Base-by-base conservation (phyloP, 2,888 invertebrate genomes). In the Branchellion lobata region DNA sequence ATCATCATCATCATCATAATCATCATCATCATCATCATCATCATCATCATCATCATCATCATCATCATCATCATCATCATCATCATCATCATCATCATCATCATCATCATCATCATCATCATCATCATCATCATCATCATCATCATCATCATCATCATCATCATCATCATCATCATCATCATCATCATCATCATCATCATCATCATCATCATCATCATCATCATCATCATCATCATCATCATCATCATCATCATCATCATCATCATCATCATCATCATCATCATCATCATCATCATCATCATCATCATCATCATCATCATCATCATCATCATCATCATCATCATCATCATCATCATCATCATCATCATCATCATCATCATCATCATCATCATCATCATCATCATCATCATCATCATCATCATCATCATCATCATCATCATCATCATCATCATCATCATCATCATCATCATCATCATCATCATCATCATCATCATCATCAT, bases 121-220 rank as follows among this genome's bases (percentile, higher is more conserved):
- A 51, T 14, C 53, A 51, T 14, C 53, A 51, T 14, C 53, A 51
- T 14, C 53, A 51, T 14, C 53, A 51, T 14, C 53, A 51, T 14
- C 53, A 51, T 14, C 53, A 51, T 14, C 53, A 51, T 14, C 53
- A 51, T 14, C 53, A 51, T 14, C 53, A 51, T 14, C 53, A 51
- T 14, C 53, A 51, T 14, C 53, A 51, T 14, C 53, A 51, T 14
- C 53, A 51, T 14, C 53, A 51, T 14, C 69, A 68, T 21, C 27
- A 68, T 21, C 69, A 68, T 21, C 69, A 68, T 21, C 69, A 68
- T 21, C 69, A 68, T 21, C 69, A 68, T 21, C 69, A 68, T 21
- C 69, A 68, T 21, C 69, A 68, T 14, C 69, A 27, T 14, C 69
- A 27, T 21, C 69, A 27, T 21, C 69, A 68, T 21, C 69, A 68